Conservation (phyloP, 2,888 invertebrate genomes). For the Leptinotarsa tumamoca region DNA sequence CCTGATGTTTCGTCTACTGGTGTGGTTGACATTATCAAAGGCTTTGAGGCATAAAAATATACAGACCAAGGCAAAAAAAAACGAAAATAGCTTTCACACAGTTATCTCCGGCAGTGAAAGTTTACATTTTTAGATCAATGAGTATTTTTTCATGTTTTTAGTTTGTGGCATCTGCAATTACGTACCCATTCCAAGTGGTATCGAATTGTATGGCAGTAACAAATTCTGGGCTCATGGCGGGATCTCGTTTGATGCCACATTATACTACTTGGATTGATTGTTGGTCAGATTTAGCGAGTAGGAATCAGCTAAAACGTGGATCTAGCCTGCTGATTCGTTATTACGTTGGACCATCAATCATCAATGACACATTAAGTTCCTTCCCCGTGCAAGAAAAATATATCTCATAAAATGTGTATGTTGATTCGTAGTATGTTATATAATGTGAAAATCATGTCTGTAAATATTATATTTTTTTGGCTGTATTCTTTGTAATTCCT, state of each 20-base stretch:
- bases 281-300: conserved; percentile 81
- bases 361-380: conserved; percentile 59
- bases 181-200: conserved; percentile 94
- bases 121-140: no score
- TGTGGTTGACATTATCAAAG: no score
- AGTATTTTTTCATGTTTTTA: conserved; percentile 55
- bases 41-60: no score
- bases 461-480: conserved; percentile 45
- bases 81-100: no score
- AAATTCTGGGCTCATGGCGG: conserved; percentile 83
- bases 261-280: conserved; percentile 87
- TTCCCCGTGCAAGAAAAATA: conserved; percentile 42
- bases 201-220: conserved; percentile 92
- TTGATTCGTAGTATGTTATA: conserved; percentile 38
- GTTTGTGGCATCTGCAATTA: conserved; percentile 85
- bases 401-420: conserved; percentile 34
- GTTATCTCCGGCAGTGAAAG: no score
- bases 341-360: conserved; percentile 69
- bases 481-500: conserved; percentile 34
- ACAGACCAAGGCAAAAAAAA: no score
- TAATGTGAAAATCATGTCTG: conserved; percentile 42
- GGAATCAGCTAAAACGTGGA: conserved; percentile 87
- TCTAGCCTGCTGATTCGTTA: conserved; percentile 86
- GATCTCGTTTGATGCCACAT: conserved; percentile 84
- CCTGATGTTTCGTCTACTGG: no score